A percentile compares a stretch with the other conserved stretches of the same genome.
Conservation (phyloP, 2,797 vertebrate species). For the Falco columbarius region DNA sequence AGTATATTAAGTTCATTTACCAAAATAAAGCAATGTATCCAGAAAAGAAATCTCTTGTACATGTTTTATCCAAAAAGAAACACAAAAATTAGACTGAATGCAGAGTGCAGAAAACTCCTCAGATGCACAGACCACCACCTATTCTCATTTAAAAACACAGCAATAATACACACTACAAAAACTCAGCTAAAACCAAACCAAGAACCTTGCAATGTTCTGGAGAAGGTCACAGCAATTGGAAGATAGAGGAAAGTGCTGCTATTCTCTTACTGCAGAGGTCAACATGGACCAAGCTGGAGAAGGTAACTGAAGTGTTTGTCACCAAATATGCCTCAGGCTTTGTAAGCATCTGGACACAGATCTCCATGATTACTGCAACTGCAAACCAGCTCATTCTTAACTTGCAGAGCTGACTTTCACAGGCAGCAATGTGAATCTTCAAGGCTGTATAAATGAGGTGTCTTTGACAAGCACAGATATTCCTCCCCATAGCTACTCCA, state of each 20-base stretch:
- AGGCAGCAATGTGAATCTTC: not conserved
- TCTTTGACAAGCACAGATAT: not conserved
- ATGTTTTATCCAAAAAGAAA: not conserved
- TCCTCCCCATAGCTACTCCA: not conserved
- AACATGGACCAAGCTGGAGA: not conserved
- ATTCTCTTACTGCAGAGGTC: not conserved
- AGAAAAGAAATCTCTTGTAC: not conserved
- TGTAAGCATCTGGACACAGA: constrained; percentile 71
- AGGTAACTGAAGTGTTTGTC: not conserved
- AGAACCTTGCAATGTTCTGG: not conserved
- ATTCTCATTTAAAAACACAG: not conserved
- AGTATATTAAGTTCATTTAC: not conserved
- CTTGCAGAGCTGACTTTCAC: not conserved
- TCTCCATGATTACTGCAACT: constrained; percentile 75
- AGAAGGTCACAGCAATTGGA: not conserved
- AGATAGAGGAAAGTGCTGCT: not conserved
- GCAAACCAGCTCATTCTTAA: constrained; percentile 72
- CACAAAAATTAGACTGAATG: not conserved
- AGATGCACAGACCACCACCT: not conserved
- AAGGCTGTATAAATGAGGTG: not conserved
- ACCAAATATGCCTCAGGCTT: constrained; percentile 61
- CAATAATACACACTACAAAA: not conserved
- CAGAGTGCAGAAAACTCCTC: not conserved
- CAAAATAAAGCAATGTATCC: not conserved
- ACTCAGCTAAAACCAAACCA: not conserved